Conservation (phyloP, 1,140 invertebrate species). For the Musca domestica region DNA sequence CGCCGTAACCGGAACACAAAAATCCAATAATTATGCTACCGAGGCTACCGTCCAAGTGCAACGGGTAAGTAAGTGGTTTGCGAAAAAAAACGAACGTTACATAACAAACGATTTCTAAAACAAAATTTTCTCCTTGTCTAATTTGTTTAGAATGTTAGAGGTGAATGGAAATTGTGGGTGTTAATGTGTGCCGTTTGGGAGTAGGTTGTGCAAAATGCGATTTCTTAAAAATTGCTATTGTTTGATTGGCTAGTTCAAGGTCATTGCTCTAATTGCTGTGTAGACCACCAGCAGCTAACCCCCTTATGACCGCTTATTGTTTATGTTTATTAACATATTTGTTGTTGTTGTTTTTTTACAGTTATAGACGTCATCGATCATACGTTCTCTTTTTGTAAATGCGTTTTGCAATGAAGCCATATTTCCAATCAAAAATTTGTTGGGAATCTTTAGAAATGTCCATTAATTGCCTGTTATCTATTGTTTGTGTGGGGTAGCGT, state of each 20-base stretch:
- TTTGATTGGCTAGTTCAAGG: neutral
- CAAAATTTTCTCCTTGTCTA: neutral
- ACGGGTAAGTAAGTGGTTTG: constrained; percentile 34
- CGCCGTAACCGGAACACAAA: constrained; percentile 43
- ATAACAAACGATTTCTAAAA: neutral
- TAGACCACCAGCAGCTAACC: too few species aligned
- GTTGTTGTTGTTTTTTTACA: neutral
- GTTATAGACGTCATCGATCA: constrained; percentile 2
- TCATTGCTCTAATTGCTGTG: neutral
- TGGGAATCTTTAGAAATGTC: too few species aligned
- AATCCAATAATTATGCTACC: constrained; percentile 52
- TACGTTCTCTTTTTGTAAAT: neutral
- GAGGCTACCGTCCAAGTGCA: constrained; percentile 51
- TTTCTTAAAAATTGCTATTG: neutral
- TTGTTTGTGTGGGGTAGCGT: neutral
- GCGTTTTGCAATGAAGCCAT: too few species aligned
- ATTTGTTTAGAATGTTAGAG: too few species aligned
- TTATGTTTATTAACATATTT: neutral
- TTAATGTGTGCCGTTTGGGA: too few species aligned
- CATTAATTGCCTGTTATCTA: neutral
- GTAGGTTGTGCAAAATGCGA: too few species aligned
- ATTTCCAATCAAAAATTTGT: too few species aligned
- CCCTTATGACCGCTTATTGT: too few species aligned
- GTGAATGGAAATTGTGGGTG: too few species aligned
- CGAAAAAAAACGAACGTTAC: neutral